Base-by-base conservation (phyloP, 1,140 invertebrate species). In the Pseudomyrmex sp. region DNA sequence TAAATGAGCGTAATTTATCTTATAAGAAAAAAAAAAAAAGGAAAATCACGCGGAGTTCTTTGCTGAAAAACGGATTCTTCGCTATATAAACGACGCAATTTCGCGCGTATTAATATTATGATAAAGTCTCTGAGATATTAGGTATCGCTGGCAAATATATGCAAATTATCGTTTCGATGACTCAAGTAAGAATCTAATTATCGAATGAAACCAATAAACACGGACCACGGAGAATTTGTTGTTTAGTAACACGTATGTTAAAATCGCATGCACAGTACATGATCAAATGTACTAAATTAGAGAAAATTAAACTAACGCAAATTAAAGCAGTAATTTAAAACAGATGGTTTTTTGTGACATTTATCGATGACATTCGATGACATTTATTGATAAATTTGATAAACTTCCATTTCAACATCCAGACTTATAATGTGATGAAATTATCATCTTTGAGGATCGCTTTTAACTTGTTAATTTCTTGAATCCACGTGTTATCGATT, bases 161-260 rank as follows among this genome's bases (percentile, higher is more conserved):
- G 74, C 74, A 72, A 61, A 70, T 70, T 35, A 59, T 48, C 65
- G 2, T 59, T 15, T 59, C 65, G 54, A 79, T 15, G 54, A 50
- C 54, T 23, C 26, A 9, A 44, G 54, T 26, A 56, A 35, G 66
- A 54, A 50, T 12, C 54, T 50, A 70, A 80, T 80, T 80, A 72
- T 35, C 35, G 70, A 66, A 59, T 10, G 20, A 59, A 66, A 59
- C 3, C 35, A 35, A 35, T 35, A 35, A 35, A 35, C 35, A 35
- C 35, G 35, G 35, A 35, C 4, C 5, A 35, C 5, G 7, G 35
- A 35, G 35, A 35, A 35, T 9, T 8, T n/a, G 26, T 18, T 5
- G 65, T 70, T 59, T 59, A n/a, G 44, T 50, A 79, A 70, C 63
- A n/a, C 61, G 61, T 35, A 54, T 76, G 65, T 76, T 76, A 44